phyloP scores from a whole-genome alignment of 2,113 vertebrate genomes.

The Tyto alba region DNA sequence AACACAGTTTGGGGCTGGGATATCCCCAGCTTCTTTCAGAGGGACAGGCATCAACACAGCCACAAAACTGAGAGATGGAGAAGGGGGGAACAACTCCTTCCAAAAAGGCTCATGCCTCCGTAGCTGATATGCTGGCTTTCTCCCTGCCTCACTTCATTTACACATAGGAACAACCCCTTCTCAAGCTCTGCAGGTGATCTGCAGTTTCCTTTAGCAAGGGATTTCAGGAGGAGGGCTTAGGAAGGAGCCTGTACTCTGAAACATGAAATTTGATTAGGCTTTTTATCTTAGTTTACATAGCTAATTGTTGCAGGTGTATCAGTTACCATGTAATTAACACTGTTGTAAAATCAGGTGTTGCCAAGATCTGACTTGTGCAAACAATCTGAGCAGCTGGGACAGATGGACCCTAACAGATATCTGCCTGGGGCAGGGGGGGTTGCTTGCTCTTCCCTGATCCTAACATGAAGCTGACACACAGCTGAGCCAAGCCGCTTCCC shows the following conservation, averaged over 20 bases:
- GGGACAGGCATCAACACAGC: background rate
- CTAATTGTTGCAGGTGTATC: slow-evolving; percentile 28
- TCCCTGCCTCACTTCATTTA: fast-evolving
- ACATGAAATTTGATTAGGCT: background rate
- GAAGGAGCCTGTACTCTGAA: background rate
- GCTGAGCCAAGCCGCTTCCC: fast-evolving
- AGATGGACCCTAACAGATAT: background rate
- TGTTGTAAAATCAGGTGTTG: background rate
- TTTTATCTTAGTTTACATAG: background rate
- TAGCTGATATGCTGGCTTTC: fast-evolving
- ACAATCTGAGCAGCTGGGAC: background rate
- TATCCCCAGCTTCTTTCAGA: background rate
- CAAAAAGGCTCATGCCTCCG: fast-evolving
- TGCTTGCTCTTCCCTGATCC: background rate
- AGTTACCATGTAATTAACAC: background rate
- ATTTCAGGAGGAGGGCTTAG: background rate
- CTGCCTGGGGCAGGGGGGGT: fast-evolving
- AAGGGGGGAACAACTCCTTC: background rate
- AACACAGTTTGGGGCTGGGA: fast-evolving
- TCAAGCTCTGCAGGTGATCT: background rate
- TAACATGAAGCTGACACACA: background rate
- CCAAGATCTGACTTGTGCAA: slow-evolving; percentile 38
- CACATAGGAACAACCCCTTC: fast-evolving
- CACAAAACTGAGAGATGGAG: fast-evolving
- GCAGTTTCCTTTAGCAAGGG: background rate